These are phyloP conservation scores for Hemistola chrysoprasaria DNA, from an alignment of 2,888 invertebrate genomes.

Conservation along the genomic window DNA sequence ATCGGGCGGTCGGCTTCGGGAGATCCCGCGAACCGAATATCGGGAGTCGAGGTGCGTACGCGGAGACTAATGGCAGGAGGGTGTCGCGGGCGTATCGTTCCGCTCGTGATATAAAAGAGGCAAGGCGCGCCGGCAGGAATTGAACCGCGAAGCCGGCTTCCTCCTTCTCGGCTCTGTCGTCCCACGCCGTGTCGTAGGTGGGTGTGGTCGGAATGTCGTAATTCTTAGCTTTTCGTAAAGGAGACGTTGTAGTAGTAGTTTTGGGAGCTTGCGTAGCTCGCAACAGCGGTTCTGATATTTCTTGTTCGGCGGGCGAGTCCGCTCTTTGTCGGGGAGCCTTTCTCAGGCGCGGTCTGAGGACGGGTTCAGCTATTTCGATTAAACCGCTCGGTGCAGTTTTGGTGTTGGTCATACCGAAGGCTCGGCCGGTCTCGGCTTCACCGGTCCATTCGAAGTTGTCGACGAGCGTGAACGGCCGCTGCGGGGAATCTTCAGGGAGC, in stretches of 20 bases:
- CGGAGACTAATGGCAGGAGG: conserved; percentile 88
- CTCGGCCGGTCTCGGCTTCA: conserved; percentile 75
- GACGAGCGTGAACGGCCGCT: conserved; percentile 59
- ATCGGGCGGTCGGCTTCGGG: conserved; percentile 80
- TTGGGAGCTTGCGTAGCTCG: conserved; percentile 69
- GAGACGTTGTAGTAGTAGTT: conserved; percentile 50
- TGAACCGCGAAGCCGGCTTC: conserved; percentile 85
- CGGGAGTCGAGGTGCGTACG: conserved; percentile 88
- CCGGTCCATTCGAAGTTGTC: conserved; percentile 79
- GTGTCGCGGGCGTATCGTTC: conserved; percentile 91
- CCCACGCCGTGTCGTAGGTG: conserved; percentile 58
- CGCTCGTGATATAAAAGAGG: conserved; percentile 90
- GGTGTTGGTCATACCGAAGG: conserved; percentile 83
- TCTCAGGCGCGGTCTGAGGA: conserved; percentile 84
- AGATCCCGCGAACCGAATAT: conserved; percentile 77
- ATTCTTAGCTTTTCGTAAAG: conserved; percentile 66
- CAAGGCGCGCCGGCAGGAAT: conserved; percentile 89
- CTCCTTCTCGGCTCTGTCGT: conserved; percentile 59
- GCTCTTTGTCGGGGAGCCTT: conserved; percentile 78
- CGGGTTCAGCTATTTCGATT: conserved; percentile 88
- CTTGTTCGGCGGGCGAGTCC: conserved; percentile 75
- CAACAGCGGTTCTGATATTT: conserved; percentile 86
- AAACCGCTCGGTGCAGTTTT: conserved; percentile 67
- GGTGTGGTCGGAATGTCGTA: conserved; percentile 69
- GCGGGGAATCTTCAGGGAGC: conserved; percentile 63